Percentiles rank a stretch among this genome's conserved stretches.
Conservation (phyloP, 2,888 invertebrate species). For the Ophion ellenae region DNA sequence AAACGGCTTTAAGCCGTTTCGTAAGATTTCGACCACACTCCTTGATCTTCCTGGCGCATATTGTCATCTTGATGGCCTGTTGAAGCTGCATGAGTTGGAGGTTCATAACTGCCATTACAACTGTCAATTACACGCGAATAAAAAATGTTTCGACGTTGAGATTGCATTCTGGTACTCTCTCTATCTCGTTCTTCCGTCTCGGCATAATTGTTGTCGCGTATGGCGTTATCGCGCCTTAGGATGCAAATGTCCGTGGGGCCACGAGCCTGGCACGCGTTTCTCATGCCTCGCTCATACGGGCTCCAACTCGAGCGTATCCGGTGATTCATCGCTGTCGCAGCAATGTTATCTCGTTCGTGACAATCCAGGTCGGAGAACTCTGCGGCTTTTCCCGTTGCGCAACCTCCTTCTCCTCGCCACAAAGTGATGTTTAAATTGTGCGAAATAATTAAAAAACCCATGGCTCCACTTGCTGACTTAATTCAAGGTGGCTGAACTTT, state of each 20-base stretch:
- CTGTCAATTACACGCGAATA: too few species aligned
- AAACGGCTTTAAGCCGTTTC: too few species aligned
- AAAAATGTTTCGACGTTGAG: too few species aligned
- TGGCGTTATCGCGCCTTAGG: conserved; percentile 30
- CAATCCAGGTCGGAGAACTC: conserved; percentile 36
- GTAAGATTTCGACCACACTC: too few species aligned
- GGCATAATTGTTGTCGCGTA: conserved; percentile 19
- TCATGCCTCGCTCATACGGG: conserved; percentile 5
- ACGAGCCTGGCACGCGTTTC: conserved; percentile 15
- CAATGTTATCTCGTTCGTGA: background rate
- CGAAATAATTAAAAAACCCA: too few species aligned
- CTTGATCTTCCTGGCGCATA: too few species aligned
- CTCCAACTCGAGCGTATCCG: conserved; percentile 22
- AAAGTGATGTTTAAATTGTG: too few species aligned
- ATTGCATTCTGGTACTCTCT: background rate
- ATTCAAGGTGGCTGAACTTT: too few species aligned
- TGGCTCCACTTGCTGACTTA: too few species aligned
- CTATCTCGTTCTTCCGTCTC: conserved; percentile 4
- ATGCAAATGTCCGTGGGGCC: conserved; percentile 32
- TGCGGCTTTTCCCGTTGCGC: conserved; percentile 10
- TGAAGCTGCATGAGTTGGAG: too few species aligned
- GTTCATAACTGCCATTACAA: too few species aligned
- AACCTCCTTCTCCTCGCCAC: background rate
- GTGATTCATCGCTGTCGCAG: conserved; percentile 26
- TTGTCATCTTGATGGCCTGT: too few species aligned